Percentiles rank a stretch among this genome's conserved stretches.
These are phyloP conservation scores for Echinops telfairi DNA, from an alignment of 2,113 vertebrate species.

Conservation along the genomic window DNA sequence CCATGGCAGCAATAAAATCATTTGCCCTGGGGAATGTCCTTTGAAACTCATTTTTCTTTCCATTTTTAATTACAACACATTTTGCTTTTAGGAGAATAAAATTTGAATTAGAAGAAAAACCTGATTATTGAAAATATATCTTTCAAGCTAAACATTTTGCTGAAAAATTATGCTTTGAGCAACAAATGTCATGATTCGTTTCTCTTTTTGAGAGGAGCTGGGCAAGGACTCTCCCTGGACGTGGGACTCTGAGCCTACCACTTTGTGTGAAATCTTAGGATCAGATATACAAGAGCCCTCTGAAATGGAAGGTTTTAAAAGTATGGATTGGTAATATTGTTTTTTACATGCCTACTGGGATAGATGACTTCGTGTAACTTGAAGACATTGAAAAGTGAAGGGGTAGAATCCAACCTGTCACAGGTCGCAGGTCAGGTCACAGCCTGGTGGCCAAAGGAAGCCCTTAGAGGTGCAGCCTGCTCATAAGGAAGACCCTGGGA, in stretches of 20 bases:
- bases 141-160: slow-evolving; percentile 44
- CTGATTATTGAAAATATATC: slow-evolving; percentile 61
- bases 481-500: no score
- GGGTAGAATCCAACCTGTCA: no score
- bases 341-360: neutral
- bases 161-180: neutral
- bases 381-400: no score
- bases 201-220: neutral
- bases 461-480: no score
- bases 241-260: slow-evolving; percentile 2
- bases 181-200: neutral
- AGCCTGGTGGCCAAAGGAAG: no score
- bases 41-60: slow-evolving; percentile 65
- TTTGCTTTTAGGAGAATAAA: slow-evolving; percentile 57
- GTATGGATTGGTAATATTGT: neutral
- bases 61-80: slow-evolving; percentile 64
- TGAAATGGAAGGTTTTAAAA: neutral
- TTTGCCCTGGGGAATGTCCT: slow-evolving; percentile 37
- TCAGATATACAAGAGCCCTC: neutral
- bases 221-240: neutral
- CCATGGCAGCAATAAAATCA: slow-evolving; percentile 48
- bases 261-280: slow-evolving; percentile 52
- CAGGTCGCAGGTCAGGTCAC: no score
- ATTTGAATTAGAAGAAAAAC: slow-evolving; percentile 63
- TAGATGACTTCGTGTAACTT: no score